These are phyloP conservation scores for Mechanitis messenoides DNA, from an alignment of 2,888 invertebrate species.

Conservation along the genomic window DNA sequence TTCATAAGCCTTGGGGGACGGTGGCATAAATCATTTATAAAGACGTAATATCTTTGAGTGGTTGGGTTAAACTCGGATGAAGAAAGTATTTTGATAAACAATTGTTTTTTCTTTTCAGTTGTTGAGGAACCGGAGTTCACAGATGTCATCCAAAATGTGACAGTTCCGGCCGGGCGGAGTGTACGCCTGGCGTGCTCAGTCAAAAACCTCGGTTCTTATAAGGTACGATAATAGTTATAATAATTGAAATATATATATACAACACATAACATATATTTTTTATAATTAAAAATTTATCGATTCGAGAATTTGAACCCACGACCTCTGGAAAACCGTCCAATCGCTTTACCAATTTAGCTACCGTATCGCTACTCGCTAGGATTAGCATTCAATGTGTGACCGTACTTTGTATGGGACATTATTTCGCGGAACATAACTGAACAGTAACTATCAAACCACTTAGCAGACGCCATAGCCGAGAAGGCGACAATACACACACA, in stretches of 20 bases:
- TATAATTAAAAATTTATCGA: no score
- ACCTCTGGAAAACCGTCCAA: no score
- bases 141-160: constrained; percentile 92
- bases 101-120: constrained; percentile 67
- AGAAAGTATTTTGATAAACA: not conserved
- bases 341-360: no score
- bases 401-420: no score
- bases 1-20: constrained; percentile 37
- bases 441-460: constrained; percentile 36
- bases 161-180: constrained; percentile 91
- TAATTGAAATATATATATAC: no score
- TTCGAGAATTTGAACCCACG: no score
- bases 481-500: constrained; percentile 62
- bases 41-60: constrained; percentile 18
- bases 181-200: constrained; percentile 93
- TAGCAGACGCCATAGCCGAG: constrained; percentile 40
- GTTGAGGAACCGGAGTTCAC: constrained; percentile 93
- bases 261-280: no score
- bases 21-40: constrained; percentile 21
- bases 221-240: constrained; percentile 75
- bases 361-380: no score
- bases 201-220: constrained; percentile 92
- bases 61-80: constrained; percentile 8
- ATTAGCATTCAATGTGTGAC: no score
- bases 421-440: constrained; percentile 28